Conservation (phyloP, 2,113 vertebrate species). For the Platanista minor region DNA sequence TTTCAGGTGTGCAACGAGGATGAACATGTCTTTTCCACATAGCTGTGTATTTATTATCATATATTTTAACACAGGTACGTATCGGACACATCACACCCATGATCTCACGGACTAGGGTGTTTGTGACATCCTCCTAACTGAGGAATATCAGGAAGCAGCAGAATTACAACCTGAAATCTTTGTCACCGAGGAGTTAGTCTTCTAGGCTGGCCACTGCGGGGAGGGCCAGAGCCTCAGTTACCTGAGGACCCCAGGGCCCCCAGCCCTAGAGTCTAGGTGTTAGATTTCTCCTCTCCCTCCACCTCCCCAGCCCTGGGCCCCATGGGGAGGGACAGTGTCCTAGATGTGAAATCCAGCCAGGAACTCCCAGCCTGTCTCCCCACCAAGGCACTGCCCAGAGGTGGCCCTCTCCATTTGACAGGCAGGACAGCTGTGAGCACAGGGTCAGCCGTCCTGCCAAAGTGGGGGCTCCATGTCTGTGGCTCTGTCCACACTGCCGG, state of each 20-base stretch:
- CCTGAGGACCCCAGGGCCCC: neutral
- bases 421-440: neutral
- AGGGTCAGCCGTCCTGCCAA: neutral
- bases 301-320: neutral
- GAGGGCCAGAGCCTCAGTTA: neutral
- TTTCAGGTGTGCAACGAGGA: neutral
- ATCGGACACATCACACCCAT: neutral
- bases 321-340: neutral
- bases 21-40: neutral
- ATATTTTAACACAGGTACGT: neutral
- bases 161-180: neutral
- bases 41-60: neutral
- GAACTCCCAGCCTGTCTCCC: neutral
- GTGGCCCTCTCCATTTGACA: neutral
- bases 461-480: neutral
- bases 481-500: neutral
- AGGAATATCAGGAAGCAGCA: neutral
- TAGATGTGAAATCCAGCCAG: neutral
- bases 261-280: neutral
- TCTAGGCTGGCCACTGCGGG: neutral
- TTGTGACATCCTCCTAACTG: neutral
- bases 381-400: neutral
- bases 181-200: neutral
- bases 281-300: neutral
- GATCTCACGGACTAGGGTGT: neutral